Base-by-base conservation (phyloP, 92 coral and sea anemone genomes). In the Nematostella vectensis region DNA sequence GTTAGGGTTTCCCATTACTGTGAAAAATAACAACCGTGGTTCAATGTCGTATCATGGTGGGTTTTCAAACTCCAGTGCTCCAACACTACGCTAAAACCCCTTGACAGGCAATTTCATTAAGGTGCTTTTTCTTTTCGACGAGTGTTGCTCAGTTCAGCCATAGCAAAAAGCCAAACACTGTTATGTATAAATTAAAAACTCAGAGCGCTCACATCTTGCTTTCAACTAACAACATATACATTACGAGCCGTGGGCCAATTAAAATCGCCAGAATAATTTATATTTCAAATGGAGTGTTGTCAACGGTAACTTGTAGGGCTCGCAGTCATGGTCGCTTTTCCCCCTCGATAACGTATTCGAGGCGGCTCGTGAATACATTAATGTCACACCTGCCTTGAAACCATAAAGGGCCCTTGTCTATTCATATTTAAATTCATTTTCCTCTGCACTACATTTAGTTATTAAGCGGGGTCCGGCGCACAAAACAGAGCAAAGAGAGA, bases 351-450 rank as follows among this genome's bases (percentile, higher is more conserved):
- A 10, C 21, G 16, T 39, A 19, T 19, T 55, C 0, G 18, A 36
- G 27, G 15, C 48, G 11, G 17, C 42, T 3, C n/a, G 47, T 33
- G 45, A 33, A 48, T 53, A 53, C 31, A 66, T 53, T 66, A 66
- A 53, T 57, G 42, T 13, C 43, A 48, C 72, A 66, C 72, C 72
- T 66, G 72, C 29, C 58, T 6, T 4, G 3, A 45, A 10, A 55
- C 26, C 29, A 21, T 30, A 55, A 66, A 66, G 51, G 31, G 21
- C 29, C 38, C 29, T 67, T n/a, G n/a, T 37, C 81, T 45, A 73
- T 79, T 79, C 80, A 79, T 79, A 79, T 79, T 79, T 63, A 79
- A 79, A 79, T 76, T 60, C 60, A 47, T 36, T 30, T 23, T 47
- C 50, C 27, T 50, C 24, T 38, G 16, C 12, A 38, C 13, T 11